Base-by-base conservation (phyloP, 2,888 invertebrate genomes). In the Tinea trinotella region DNA sequence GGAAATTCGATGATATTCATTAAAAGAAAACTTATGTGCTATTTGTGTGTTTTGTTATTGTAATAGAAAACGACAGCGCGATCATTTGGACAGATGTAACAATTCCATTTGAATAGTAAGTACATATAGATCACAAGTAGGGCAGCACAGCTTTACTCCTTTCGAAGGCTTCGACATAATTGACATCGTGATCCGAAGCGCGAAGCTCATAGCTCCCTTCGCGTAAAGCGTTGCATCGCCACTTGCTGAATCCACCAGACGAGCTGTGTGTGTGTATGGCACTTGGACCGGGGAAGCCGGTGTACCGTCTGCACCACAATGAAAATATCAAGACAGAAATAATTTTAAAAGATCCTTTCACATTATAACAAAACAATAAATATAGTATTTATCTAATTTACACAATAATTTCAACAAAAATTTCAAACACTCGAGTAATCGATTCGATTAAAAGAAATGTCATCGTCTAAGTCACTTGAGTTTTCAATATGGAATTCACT, bases 391-490 rank as follows among this genome's bases (percentile, higher is more conserved):
- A 74, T 77, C 82, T 76, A 74, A 79, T 78, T 82, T 83, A 84
- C 75, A 81, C 80, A 84, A 83, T 84, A 83, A 85, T 84, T 84
- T 84, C 78, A 85, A 85, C 84, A 82, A 83, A 74, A 84, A 79
- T 76, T 76, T 81, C 76, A 82, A 79, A 83, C 82, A 84, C 77
- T 78, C 70, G 75, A 76, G 74, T 75, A 44, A 22, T 35, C 24
- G 52, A 76, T 71, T 46, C 40, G 40, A 40, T 40, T n/a, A 46
- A 18, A 18, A 17, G 18, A 19, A 81, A 78, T 69, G 75, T 79
- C 80, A 76, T 80, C 76, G 70, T 76, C 79, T 75, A 77, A 76
- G 78, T 82, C 83, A 80, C 81, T 80, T 71, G 74, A 19, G 73
- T 76, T 78, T 72, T 74, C 78, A 65, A 79, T 74, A 76, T 74